These are phyloP conservation scores for Sebastes oblongus DNA, from an alignment of 2,797 vertebrate genomes.

Conservation along the genomic window DNA sequence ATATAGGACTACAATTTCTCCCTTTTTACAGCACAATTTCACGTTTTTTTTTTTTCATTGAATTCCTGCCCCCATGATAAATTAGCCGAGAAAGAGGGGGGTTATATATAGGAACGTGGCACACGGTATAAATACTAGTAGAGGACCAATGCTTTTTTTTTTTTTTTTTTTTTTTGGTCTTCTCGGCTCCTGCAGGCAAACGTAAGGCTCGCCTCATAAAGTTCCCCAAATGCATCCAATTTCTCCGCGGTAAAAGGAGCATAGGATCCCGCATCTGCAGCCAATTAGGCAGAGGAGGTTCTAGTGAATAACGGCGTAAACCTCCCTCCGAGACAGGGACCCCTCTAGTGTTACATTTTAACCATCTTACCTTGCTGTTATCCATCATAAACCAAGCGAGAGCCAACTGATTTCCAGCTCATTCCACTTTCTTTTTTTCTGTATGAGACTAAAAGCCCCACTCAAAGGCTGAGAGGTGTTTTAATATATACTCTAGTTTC, in stretches of 20 bases:
- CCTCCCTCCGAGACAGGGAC: slow-evolving; percentile 80
- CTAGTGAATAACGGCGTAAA: slow-evolving; percentile 82
- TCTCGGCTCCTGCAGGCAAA: slow-evolving; percentile 67
- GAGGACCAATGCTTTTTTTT: slow-evolving; percentile 29
- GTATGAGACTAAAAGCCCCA: neutral
- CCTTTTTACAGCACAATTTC: slow-evolving; percentile 16
- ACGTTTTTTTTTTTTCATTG: slow-evolving; percentile 15
- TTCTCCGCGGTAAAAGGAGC: slow-evolving; percentile 79
- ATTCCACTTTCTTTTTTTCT: neutral
- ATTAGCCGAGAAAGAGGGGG: slow-evolving; percentile 33
- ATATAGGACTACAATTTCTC: neutral
- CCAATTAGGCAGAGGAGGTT: slow-evolving; percentile 83
- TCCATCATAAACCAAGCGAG: slow-evolving; percentile 72
- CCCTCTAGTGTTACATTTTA: slow-evolving; percentile 86
- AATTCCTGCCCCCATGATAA: slow-evolving; percentile 29
- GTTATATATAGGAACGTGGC: slow-evolving; percentile 56
- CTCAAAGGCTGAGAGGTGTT: no score
- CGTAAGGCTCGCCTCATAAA: slow-evolving; percentile 78
- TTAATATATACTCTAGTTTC: no score
- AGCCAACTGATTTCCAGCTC: slow-evolving; percentile 57
- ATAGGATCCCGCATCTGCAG: slow-evolving; percentile 83
- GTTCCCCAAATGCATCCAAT: slow-evolving; percentile 81
- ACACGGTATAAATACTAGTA: slow-evolving; percentile 58
- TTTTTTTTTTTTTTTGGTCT: neutral
- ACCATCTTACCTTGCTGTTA: slow-evolving; percentile 80